phyloP scores from a whole-genome alignment of 2,888 invertebrate species.

The Azorinus chamasolen region DNA sequence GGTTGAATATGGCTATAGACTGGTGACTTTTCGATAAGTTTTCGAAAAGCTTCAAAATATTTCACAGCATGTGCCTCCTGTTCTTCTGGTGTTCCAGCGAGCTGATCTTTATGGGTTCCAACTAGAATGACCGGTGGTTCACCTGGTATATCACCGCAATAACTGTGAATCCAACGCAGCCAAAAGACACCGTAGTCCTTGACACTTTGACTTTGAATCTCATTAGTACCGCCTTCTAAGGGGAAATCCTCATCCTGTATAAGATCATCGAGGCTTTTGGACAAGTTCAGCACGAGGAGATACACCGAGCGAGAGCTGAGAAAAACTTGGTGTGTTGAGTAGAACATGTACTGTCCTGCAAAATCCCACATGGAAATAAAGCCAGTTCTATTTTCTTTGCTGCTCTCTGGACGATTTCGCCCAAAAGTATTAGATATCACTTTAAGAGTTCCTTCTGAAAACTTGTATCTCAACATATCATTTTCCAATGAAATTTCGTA shows the following conservation, averaged over 20 bases:
- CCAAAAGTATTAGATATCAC: conserved; percentile 50
- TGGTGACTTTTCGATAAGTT: conserved; percentile 52
- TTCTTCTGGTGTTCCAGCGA: conserved; percentile 28
- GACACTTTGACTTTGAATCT: conserved; percentile 46
- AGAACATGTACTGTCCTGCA: conserved; percentile 63
- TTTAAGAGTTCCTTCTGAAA: conserved; percentile 55
- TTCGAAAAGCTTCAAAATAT: conserved; percentile 57
- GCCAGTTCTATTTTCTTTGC: conserved; percentile 35
- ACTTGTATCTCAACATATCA: conserved; percentile 56
- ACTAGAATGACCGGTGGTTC: conserved; percentile 60
- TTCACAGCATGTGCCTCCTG: conserved; percentile 29
- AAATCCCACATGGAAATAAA: conserved; percentile 63
- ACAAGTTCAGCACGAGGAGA: conserved; percentile 50
- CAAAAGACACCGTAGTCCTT: conserved; percentile 59
- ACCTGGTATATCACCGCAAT: conserved; percentile 58
- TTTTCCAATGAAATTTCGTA: conserved; percentile 2
- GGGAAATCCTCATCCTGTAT: conserved; percentile 59
- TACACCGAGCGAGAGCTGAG: conserved; percentile 54
- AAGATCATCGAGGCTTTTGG: conserved; percentile 51
- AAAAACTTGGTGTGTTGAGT: conserved; percentile 63
- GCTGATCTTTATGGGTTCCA: conserved; percentile 51
- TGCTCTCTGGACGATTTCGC: conserved; percentile 15
- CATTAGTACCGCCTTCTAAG: conserved; percentile 22
- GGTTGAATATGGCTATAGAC: conserved; percentile 54
- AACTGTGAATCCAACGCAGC: conserved; percentile 59